Base-by-base conservation (phyloP, 2,113 vertebrate species). In the Cyanoramphus novaezelandiae region DNA sequence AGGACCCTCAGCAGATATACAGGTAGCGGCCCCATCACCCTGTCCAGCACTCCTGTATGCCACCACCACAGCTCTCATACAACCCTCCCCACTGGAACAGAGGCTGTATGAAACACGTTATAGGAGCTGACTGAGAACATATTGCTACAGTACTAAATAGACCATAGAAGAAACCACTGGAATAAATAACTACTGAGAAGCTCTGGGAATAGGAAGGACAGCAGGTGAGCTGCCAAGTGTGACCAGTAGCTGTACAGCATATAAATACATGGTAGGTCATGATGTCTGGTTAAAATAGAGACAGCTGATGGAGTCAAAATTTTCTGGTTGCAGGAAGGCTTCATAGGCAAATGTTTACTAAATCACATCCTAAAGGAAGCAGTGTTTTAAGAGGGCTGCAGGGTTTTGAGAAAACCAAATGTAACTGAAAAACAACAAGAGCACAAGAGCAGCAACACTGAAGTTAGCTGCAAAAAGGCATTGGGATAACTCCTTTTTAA, bases 1-100 rank as follows among this genome's bases (percentile, higher is more conserved):
- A 1, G 13, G 7, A 18, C 20, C 11, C 43, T 50, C 57, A 28
- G 44, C 33, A 23, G 50, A 11, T n/a, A 15, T 14, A 17, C 0
- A 2, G 33, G 35, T 49, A 65, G 37, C 33, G 7, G 20, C 43
- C 23, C 19, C 5, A 3, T 7, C 33, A 39, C 41, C 20, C 15
- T 1, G 12, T 57, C 55, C 57, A 21, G 16, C 23, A 18, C 37
- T 50, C 43, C 49, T 9, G 3, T 10, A 6, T 16, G 41, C 25
- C 14, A 27, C 52, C 52, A 23, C 17, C 2, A 0, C 47, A 7
- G 39, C 12, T 49, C 31, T 52, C 37, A 10, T 17, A 15, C 23
- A 57, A 23, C 2, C 31, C 21, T 49, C 18, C 70, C 10, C 35
- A 28, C 31, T 18, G 37, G 57, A 59, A 52, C 10, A 13, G 24